Percentiles rank a stretch among this genome's conserved stretches.
Evolutionary conservation across 2,797 vertebrate species (phyloP).

Genomic region (Clarias platycephalus): DNA sequence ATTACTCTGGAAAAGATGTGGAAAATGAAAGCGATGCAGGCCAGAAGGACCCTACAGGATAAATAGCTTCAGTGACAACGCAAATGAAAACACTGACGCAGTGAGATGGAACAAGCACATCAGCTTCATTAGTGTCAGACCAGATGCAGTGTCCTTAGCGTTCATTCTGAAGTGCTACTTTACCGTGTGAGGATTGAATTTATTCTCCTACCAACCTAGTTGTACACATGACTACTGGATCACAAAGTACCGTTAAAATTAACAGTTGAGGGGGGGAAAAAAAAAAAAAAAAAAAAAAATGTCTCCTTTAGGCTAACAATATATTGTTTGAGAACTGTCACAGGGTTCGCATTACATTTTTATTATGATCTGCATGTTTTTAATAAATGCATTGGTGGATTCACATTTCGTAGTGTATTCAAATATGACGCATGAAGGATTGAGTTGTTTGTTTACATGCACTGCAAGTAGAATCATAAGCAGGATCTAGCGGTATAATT

Average conservation of each 20-base stretch:
- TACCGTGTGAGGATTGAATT: background rate
- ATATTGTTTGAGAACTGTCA: background rate
- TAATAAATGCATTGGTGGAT: background rate
- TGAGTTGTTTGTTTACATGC: background rate
- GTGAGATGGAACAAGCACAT: constrained; percentile 17
- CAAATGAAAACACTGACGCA: constrained; percentile 23
- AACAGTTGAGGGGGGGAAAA: background rate
- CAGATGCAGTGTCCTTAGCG: background rate
- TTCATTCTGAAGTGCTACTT: constrained; percentile 7
- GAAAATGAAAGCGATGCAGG: background rate
- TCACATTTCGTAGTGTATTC: background rate
- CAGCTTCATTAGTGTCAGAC: constrained; percentile 16
- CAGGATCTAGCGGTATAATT: background rate
- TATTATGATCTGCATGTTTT: background rate
- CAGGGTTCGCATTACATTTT: background rate
- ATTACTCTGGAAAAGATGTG: background rate
- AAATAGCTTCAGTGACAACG: background rate
- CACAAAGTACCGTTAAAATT: background rate
- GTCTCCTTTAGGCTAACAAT: background rate
- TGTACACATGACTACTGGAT: background rate
- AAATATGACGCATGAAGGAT: background rate
- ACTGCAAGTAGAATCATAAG: background rate
- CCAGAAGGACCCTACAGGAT: constrained; percentile 2
- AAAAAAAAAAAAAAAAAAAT: too few relatives aligned
- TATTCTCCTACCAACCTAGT: background rate